phyloP scores from a whole-genome alignment of 2,797 vertebrate species.

The Halcyon badia region DNA sequence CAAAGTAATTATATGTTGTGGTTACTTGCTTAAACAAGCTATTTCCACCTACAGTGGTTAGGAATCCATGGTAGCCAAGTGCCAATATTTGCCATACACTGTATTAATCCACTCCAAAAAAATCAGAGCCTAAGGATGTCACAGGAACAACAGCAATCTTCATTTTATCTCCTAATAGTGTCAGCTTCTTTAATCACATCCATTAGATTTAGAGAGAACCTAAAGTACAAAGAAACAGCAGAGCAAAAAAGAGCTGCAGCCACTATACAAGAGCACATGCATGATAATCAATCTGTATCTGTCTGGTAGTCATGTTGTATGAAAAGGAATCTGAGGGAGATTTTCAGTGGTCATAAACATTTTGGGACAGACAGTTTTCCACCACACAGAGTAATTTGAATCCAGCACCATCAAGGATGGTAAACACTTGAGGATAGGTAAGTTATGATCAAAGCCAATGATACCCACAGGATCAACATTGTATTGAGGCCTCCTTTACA shows the following conservation, averaged over 20 bases:
- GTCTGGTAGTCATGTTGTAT: background rate
- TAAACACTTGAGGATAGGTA: constrained; percentile 10
- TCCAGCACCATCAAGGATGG: background rate
- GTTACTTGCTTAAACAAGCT: background rate
- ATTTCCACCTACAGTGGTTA: background rate
- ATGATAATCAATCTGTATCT: background rate
- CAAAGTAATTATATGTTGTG: background rate
- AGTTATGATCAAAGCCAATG: constrained; percentile 27
- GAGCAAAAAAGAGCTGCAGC: background rate
- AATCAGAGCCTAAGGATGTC: background rate
- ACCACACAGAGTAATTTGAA: background rate
- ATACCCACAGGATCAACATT: background rate
- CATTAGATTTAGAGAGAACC: background rate
- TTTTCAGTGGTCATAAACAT: background rate
- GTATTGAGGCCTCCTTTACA: background rate
- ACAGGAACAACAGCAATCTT: background rate
- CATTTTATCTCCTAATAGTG: background rate
- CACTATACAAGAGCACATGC: background rate
- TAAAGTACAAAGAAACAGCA: background rate
- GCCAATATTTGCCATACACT: background rate
- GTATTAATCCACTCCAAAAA: background rate
- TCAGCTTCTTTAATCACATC: background rate
- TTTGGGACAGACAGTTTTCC: background rate
- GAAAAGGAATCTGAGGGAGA: background rate
- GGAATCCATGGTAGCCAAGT: background rate